phyloP scores from a whole-genome alignment of 2,797 vertebrate genomes.

The Tauraco hartlaubi region DNA sequence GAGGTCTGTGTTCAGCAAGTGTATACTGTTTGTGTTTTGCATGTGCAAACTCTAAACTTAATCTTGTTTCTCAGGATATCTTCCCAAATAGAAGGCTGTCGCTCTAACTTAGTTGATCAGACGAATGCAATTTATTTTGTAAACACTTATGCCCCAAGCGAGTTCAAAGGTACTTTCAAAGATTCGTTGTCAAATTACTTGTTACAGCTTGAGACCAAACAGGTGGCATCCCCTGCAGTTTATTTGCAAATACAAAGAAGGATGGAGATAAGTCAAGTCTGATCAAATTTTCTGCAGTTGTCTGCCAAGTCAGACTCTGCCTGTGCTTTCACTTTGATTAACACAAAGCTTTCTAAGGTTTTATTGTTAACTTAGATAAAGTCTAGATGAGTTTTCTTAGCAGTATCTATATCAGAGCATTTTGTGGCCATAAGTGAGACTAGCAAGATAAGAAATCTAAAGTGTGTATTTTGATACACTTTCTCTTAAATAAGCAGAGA shows the following conservation, averaged over 20 bases:
- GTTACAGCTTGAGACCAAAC: background rate
- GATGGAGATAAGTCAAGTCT: background rate
- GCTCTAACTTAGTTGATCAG: background rate
- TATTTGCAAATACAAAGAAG: background rate
- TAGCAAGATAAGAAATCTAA: background rate
- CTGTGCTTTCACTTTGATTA: background rate
- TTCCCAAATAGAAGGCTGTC: background rate
- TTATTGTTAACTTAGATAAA: background rate
- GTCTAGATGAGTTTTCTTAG: background rate
- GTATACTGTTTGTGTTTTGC: background rate
- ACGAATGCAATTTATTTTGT: background rate
- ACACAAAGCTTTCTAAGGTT: background rate
- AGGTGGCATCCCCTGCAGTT: background rate
- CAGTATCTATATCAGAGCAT: background rate
- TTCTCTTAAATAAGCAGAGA: background rate
- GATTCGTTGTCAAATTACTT: background rate
- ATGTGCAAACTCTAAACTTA: background rate
- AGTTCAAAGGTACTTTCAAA: background rate
- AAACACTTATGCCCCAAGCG: background rate
- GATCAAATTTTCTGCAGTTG: background rate
- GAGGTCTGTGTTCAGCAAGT: background rate
- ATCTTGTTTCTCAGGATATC: background rate
- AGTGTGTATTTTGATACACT: background rate
- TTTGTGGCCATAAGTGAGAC: background rate
- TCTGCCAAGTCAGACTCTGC: background rate